Percentiles rank a stretch among this genome's conserved stretches.
Conservation (phyloP, 2,797 vertebrate genomes). For the Silurus lanzhouensis region DNA sequence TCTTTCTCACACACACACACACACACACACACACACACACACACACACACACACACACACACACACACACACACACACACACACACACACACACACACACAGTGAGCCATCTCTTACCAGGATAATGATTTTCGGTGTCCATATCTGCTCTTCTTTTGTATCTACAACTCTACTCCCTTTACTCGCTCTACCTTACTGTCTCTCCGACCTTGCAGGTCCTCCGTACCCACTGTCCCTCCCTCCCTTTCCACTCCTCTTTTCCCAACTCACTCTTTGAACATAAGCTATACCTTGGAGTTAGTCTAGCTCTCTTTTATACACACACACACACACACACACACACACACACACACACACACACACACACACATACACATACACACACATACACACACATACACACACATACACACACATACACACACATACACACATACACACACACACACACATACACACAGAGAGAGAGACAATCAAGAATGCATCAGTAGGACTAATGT, state of each 20-base stretch:
- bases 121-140: constrained; percentile 39
- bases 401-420: no score
- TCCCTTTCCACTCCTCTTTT: neutral
- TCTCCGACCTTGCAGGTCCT: constrained; percentile 67
- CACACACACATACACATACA: neutral
- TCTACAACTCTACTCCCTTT: constrained; percentile 26
- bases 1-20: no score
- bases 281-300: neutral
- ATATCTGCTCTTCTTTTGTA: neutral
- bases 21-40: neutral
- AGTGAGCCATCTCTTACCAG: constrained; percentile 62
- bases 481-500: neutral
- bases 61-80: neutral
- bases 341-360: no score
- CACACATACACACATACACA: no score
- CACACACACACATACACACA: no score
- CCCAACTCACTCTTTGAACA: neutral
- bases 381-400: no score
- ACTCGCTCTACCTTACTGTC: constrained; percentile 14
- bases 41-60: constrained; percentile 25
- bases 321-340: no score
- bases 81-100: constrained; percentile 24
- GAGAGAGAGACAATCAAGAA: neutral
- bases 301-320: neutral
- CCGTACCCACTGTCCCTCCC: neutral